Evolutionary conservation across 2,797 vertebrate species (phyloP), one percentile per base, ranked within the genome.

Genomic region (Oreonectes daqikongensis): DNA sequence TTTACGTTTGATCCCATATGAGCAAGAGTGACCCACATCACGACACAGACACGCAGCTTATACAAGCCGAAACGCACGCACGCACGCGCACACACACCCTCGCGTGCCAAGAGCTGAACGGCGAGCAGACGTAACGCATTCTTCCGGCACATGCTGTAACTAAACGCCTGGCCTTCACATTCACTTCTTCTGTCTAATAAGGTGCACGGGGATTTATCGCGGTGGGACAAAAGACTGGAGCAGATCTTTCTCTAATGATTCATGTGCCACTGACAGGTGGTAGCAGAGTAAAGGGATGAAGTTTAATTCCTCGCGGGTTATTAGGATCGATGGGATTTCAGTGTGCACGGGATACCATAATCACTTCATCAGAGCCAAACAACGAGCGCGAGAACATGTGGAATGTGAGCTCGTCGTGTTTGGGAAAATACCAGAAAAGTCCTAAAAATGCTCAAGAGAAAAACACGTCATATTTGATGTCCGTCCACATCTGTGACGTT

Each of bases 131-230:
- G 81, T 57, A 81, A 83, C 84, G 77, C 81, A 82, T 82, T 76
- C 79, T 82, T 85, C 79, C 61, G 60, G 64, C 71, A 78, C 67
- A 63, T 82, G 82, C 77, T 83, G 76, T 84, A 87, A 81, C 76
- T 81, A 83, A 86, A 81, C 72, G 84, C 83, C 87, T 83, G 83
- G 3, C 72, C 82, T 86, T 84, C 85, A 86, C 85, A 84, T 82
- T 79, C 72, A 81, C 84, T 86, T 86, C 87, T 73, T 81, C 84
- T 83, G 81, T 87, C 77, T 86, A 78, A 78, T 81, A 86, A 81
- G 81, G 88, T 86, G 88, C 64, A 81, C 82, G 42, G 68, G 88
- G 90, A 93, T 93, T 93, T 91, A 90, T 85, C 63, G 30, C 66
- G 80, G 84, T 73, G 81, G 82, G 87, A 87, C 86, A 77, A 74